phyloP scores from a whole-genome alignment of 2,113 vertebrate species.

The Mesitornis unicolor region DNA sequence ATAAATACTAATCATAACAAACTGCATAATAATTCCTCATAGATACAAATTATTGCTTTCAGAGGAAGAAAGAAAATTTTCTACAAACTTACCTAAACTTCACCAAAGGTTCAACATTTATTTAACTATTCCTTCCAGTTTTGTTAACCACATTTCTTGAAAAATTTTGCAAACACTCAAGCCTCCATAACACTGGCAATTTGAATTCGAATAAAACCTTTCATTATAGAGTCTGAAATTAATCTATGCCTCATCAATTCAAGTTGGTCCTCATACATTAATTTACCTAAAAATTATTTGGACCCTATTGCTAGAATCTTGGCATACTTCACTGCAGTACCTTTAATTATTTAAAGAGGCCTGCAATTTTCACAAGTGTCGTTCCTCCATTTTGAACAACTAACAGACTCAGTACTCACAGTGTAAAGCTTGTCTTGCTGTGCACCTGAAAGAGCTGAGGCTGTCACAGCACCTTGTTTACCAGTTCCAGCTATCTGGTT shows the following conservation, averaged over 20 bases:
- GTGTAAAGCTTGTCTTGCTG: neutral
- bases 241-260: constrained; percentile 52
- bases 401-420: neutral
- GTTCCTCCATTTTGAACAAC: neutral
- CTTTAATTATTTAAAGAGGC: constrained; percentile 54
- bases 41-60: neutral
- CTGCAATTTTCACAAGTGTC: constrained; percentile 30
- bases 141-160: neutral
- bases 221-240: constrained; percentile 38
- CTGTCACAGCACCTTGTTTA: neutral
- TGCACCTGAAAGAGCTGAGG: neutral
- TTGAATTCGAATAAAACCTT: constrained; percentile 49
- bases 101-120: neutral
- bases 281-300: constrained; percentile 47
- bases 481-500: neutral
- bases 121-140: neutral
- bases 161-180: neutral
- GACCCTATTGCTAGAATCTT: constrained; percentile 37
- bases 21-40: neutral
- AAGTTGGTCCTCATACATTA: constrained; percentile 11
- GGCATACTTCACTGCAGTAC: constrained; percentile 25
- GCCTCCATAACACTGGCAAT: neutral
- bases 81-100: neutral
- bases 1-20: neutral
- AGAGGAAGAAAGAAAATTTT: neutral